Conservation (phyloP, 2,888 invertebrate genomes). For the Galerucella nymphaeae region DNA sequence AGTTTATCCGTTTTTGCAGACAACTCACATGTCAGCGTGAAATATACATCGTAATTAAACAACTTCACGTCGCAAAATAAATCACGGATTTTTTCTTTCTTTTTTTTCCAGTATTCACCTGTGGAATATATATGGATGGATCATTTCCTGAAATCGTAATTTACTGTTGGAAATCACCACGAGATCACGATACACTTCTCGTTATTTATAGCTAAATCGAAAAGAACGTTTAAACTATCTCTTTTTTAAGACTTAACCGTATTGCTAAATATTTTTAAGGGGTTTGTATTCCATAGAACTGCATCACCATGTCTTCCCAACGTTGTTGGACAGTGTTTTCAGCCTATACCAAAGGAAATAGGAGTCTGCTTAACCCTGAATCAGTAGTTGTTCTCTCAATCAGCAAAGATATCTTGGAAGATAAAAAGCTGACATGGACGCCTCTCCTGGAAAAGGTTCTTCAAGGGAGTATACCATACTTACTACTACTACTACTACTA, state of each 20-base stretch:
- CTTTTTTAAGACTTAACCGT: constrained; percentile 8
- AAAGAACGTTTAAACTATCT: constrained; percentile 25
- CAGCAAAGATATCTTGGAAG: too few species aligned
- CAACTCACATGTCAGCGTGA: constrained; percentile 44
- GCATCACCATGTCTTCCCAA: too few species aligned
- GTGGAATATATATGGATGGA: constrained; percentile 50
- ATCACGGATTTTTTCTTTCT: constrained; percentile 48
- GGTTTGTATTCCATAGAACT: too few species aligned
- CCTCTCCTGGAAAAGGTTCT: too few species aligned
- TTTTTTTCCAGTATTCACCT: constrained; percentile 49
- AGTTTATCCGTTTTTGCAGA: constrained; percentile 30
- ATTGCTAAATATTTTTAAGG: neutral
- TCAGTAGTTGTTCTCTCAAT: too few species aligned
- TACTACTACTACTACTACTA: too few species aligned
- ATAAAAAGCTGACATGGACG: too few species aligned
- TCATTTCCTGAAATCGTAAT: constrained; percentile 49
- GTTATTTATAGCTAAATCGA: constrained; percentile 34
- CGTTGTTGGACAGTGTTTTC: too few species aligned
- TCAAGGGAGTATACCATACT: too few species aligned
- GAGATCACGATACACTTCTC: constrained; percentile 40
- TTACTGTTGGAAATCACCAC: constrained; percentile 42
- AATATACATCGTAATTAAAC: constrained; percentile 51
- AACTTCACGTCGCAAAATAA: constrained; percentile 44
- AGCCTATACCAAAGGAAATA: too few species aligned
- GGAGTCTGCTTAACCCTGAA: too few species aligned